Base-by-base conservation (phyloP, 2,113 vertebrate species). In the Etheostoma cragini region DNA sequence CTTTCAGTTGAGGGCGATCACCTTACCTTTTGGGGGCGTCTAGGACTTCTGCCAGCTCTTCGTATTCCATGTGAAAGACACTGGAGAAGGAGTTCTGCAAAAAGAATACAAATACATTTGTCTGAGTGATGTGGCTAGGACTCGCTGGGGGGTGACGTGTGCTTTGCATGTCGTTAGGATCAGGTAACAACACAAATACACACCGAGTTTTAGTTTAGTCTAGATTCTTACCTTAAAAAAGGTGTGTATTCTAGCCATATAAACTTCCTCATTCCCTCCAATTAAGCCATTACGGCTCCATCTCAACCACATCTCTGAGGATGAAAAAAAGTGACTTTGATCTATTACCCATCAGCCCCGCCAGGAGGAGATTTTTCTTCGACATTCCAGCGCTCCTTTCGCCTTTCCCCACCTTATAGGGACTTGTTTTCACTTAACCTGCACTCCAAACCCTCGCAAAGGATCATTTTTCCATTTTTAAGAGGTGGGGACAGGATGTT, bases 51-150 rank as follows among this genome's bases (percentile, higher is more conserved):
- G 91, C 88, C 38, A 97, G 90, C 80, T 97, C 96, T 58, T 98
- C 96, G 62, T 95, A 96, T 81, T 98, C 97, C 98, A 99, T 99
- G 89, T 99, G 97, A 91, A 99, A 99, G 76, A 99, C 96, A 56
- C 97, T 97, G 85, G 97, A 97, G 94, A 99, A 99, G 33, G 97
- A 96, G 90, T 99, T 97, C 98, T 99, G 93, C 47, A 89, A 78
- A 64, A 53, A 73, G 57, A 85, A 82, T 12, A 17, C 61, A 64
- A 58, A 12, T 1, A 16, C 1, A 87, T 73, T 85, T 57, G 46
- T 54, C 42, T 69, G 68, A 47, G 2, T 26, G 12, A 50, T 82
- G 61, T 75, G 58, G 61, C 47, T 17, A 3, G 14, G 22, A 38
- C 15, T 47, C 46, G 24, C 16, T 3, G 26, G 12, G 58, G 12